Evolutionary conservation across 1,140 invertebrate species (phyloP).

Genomic region (Drosophila eugracilis): DNA sequence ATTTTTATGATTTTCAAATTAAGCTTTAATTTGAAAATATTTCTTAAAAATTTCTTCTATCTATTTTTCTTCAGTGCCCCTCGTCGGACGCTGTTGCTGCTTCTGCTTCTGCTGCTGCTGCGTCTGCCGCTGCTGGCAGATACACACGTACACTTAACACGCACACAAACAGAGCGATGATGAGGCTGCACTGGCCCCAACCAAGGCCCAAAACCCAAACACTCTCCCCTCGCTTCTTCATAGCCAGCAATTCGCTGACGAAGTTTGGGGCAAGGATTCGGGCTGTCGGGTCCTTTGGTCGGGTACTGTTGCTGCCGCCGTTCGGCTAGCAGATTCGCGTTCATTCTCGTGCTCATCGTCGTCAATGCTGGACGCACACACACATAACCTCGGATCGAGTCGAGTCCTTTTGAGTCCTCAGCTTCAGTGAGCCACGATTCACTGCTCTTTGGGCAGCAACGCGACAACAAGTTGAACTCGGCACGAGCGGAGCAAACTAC

Average conservation of each 20-base stretch:
- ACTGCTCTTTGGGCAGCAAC: conserved; percentile 58
- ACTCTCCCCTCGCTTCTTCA: not conserved
- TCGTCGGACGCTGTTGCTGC: conserved; percentile 60
- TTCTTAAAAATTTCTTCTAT: not conserved
- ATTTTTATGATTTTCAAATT: too few species aligned
- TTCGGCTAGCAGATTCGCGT: conserved; percentile 18
- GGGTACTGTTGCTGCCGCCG: conserved; percentile 6
- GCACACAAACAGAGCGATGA: conserved; percentile 49
- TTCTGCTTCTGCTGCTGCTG: conserved; percentile 36
- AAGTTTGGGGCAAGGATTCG: conserved; percentile 8
- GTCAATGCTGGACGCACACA: conserved; percentile 70
- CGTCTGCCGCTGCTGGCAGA: conserved; percentile 31
- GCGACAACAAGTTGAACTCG: conserved; percentile 78
- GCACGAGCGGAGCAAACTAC: conserved; percentile 16
- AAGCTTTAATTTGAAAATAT: not conserved
- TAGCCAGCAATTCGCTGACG: not conserved
- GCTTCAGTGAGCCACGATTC: conserved; percentile 34
- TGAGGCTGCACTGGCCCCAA: conserved; percentile 54
- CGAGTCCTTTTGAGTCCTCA: conserved; percentile 32
- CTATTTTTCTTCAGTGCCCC: conserved; percentile 1
- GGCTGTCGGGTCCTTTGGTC: not conserved
- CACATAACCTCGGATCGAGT: conserved; percentile 46
- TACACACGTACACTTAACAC: conserved; percentile 66
- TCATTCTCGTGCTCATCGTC: conserved; percentile 77
- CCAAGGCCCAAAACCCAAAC: not conserved